Evolutionary conservation across 1,140 invertebrate genomes (phyloP), one percentile per base, ranked within the genome.

Genomic region (Plutomurus gul): DNA sequence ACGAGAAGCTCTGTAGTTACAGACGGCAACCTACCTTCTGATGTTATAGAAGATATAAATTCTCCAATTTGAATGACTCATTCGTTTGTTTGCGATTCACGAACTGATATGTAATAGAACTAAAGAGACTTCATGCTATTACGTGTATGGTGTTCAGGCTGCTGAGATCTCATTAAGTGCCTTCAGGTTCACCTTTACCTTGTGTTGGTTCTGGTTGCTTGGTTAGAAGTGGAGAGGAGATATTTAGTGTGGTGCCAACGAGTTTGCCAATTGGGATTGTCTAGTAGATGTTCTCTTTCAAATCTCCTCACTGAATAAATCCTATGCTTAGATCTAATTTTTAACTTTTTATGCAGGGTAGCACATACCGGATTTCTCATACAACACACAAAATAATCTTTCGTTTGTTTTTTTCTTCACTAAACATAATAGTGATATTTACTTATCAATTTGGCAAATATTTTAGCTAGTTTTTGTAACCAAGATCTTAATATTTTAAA

Each of bases 181-280:
- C 27, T 30, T 25, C n/a, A 27, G 56, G 56, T 65, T 65, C 56
- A 65, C 56, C 56, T 65, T 65, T 65, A 65, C 56, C 56, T 65
- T 65, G 56, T 65, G 56, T 65, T 65, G 56, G 56, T 65, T 65
- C 56, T 65, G 56, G 30, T 65, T 65, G 56, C 56, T 65, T 65
- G 56, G 30, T 65, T 65, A 30, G 56, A 65, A 27, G 30, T 30
- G 25, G 27, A 65, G 30, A 33, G 56, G 30, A 33, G 56, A 65
- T 65, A n/a, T 65, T 65, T 65, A 65, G 56, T 65, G 30, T 65
- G 56, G 56, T 65, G 56, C 56, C 56, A 65, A 30, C 56, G 56
- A 30, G 56, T 33, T 65, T 65, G 56, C 30, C 13, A 65, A 65
- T 65, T 30, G 56, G 56, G 36, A 65, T 65, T 33, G 56, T 65